Percentiles rank a stretch among this genome's conserved stretches.
These are phyloP conservation scores for Scatophagus argus DNA, from an alignment of 2,113 vertebrate genomes.

Conservation along the genomic window DNA sequence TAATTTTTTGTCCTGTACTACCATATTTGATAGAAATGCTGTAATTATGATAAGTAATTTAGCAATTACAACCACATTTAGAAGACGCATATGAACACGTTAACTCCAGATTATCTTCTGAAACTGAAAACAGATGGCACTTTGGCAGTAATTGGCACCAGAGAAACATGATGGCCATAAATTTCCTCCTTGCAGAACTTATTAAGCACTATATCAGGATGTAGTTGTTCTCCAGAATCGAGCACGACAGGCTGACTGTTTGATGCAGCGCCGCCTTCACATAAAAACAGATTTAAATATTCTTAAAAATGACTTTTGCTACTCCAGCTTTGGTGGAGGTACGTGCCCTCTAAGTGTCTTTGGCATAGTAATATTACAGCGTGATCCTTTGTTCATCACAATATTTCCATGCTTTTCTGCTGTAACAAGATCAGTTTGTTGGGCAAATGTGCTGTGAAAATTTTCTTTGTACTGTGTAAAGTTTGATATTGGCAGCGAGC, in stretches of 20 bases:
- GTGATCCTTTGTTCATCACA: too few relatives aligned
- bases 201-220: too few relatives aligned
- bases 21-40: not conserved
- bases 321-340: not conserved
- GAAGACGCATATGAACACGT: too few relatives aligned
- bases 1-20: not conserved
- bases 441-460: not conserved
- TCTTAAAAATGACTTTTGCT: too few relatives aligned
- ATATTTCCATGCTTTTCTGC: not conserved
- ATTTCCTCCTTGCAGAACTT: not conserved
- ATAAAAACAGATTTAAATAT: not conserved
- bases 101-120: not conserved
- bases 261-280: not conserved
- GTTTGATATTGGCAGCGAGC: not conserved
- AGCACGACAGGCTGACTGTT: not conserved
- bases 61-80: not conserved
- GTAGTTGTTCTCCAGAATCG: not conserved
- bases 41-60: not conserved
- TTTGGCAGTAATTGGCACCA: not conserved
- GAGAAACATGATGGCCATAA: not conserved
- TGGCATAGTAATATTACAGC: not conserved
- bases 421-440: not conserved
- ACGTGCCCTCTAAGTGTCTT: not conserved
- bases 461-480: not conserved
- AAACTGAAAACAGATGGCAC: not conserved